Evolutionary conservation across 2,113 vertebrate species (phyloP).

Genomic region (Siniperca knerii): DNA sequence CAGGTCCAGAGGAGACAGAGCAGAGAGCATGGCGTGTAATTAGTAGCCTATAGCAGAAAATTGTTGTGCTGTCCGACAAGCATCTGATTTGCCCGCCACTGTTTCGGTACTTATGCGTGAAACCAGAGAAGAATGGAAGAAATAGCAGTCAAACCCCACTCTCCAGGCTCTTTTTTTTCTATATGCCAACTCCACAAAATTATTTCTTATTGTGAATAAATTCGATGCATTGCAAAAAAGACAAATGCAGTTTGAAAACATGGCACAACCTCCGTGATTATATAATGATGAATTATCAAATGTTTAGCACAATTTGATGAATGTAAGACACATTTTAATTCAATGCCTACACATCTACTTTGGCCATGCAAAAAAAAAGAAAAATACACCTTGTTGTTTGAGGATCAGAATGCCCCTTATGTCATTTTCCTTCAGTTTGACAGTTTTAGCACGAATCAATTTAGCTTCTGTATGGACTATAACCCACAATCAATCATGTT

Average conservation of each 20-base stretch:
- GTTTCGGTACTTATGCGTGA: conserved; percentile 74
- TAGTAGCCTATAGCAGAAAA: conserved; percentile 60
- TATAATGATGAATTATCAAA: neutral
- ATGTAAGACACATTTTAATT: neutral
- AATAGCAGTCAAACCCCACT: conserved; percentile 7
- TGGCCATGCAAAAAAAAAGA: neutral
- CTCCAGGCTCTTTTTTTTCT: neutral
- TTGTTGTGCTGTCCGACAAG: conserved; percentile 66
- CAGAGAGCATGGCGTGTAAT: conserved; percentile 56
- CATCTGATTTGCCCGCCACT: conserved; percentile 68
- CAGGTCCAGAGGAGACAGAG: neutral
- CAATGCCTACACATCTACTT: neutral
- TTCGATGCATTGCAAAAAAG: neutral
- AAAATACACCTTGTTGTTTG: neutral
- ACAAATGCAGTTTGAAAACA: neutral
- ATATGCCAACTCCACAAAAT: neutral
- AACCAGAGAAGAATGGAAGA: conserved; percentile 62
- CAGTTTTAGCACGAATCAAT: neutral
- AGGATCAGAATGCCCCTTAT: too few relatives aligned
- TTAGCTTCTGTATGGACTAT: neutral
- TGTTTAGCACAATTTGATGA: neutral
- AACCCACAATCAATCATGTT: neutral
- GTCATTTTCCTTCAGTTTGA: neutral
- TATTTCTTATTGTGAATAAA: neutral
- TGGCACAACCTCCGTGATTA: neutral